Evolutionary conservation across 1,140 invertebrate species (phyloP).

Genomic region (Choristoneura fumiferana): DNA sequence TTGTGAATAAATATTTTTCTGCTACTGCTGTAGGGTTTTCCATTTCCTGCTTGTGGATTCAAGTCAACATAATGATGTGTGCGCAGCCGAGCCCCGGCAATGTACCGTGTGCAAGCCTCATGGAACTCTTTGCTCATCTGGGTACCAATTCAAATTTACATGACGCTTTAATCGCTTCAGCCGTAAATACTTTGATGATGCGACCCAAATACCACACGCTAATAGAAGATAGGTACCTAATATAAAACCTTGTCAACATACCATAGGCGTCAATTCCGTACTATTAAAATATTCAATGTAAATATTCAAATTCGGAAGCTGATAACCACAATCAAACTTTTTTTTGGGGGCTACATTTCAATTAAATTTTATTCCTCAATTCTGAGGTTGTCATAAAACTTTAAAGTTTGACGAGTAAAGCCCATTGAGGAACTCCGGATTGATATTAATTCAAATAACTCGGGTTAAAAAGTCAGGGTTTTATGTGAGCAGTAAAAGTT

Average conservation of each 20-base stretch:
- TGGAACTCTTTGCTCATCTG: no score
- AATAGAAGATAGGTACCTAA: not conserved
- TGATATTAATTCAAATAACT: slow-evolving; percentile 79
- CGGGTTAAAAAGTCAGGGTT: slow-evolving; percentile 78
- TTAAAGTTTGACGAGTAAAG: slow-evolving; percentile 76
- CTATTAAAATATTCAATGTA: slow-evolving; percentile 52
- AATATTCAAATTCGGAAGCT: slow-evolving; percentile 77
- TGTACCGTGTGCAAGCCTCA: no score
- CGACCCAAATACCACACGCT: no score
- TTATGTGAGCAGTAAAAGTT: slow-evolving; percentile 76
- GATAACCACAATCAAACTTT: slow-evolving; percentile 74
- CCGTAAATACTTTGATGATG: no score
- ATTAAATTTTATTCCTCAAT: slow-evolving; percentile 78
- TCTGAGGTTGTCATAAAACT: slow-evolving; percentile 73
- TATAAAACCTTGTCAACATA: slow-evolving; percentile 30
- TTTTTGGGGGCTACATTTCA: slow-evolving; percentile 71
- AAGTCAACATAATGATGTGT: not conserved
- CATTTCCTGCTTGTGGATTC: slow-evolving; percentile 16
- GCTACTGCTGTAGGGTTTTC: slow-evolving; percentile 19
- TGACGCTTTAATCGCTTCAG: no score
- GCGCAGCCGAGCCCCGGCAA: not conserved
- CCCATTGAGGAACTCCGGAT: slow-evolving; percentile 77
- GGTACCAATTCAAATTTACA: no score
- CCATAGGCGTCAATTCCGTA: slow-evolving; percentile 34
- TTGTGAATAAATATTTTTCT: slow-evolving; percentile 57